These are phyloP conservation scores for Zoanthus solanderi DNA, from an alignment of 92 coral and sea anemone species.

Conservation along the genomic window DNA sequence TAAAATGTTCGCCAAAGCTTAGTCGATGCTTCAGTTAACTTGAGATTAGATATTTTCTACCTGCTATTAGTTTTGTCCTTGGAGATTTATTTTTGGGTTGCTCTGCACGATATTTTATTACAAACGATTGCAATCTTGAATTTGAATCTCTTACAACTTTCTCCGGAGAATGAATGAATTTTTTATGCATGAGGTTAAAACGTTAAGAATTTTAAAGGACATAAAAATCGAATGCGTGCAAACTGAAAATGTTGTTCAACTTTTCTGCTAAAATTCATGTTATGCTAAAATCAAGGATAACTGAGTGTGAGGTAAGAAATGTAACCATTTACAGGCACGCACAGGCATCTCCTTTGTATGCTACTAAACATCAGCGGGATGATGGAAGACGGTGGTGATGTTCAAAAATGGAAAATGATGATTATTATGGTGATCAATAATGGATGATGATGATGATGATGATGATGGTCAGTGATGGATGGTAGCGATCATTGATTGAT, in stretches of 20 bases:
- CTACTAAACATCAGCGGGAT: no score
- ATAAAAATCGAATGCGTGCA: neutral
- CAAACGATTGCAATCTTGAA: neutral
- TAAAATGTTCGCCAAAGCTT: no score
- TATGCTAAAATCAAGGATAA: neutral
- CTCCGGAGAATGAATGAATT: neutral
- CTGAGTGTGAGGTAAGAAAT: neutral
- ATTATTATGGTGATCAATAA: no score
- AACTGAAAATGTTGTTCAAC: neutral
- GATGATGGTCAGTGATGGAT: no score
- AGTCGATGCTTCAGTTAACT: no score
- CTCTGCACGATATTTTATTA: neutral
- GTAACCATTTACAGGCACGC: no score
- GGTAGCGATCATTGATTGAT: no score
- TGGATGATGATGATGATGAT: no score
- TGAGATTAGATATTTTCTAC: no score
- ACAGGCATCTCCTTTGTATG: no score
- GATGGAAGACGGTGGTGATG: no score
- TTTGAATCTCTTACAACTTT: neutral
- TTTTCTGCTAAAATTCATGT: neutral
- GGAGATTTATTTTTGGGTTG: neutral
- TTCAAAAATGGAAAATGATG: no score
- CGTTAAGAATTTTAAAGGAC: neutral
- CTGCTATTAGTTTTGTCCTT: neutral
- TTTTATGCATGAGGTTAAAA: neutral